A percentile compares a stretch with the other conserved stretches of the same genome.
phyloP scores from a whole-genome alignment of 2,888 invertebrate species.

The Drosophila diplacantha region DNA sequence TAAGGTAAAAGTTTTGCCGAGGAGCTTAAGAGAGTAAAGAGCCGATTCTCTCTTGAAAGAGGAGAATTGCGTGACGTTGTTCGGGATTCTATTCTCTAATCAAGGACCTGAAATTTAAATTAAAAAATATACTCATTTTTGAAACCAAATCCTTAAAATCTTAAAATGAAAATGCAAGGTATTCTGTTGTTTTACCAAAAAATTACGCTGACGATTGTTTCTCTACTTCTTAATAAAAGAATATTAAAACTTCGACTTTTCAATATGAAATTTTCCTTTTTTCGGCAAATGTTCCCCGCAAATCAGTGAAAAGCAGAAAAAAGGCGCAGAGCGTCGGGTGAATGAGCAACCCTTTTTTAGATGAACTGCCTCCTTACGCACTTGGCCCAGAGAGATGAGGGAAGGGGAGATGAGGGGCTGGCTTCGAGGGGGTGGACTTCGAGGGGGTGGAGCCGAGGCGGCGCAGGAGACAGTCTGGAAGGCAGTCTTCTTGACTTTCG shows the following conservation, averaged over 20 bases:
- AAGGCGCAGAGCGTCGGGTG: constrained; percentile 5
- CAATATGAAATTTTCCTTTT: constrained; percentile 15
- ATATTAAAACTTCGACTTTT: not conserved
- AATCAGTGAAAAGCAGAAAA: constrained; percentile 38
- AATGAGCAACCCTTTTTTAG: constrained; percentile 49
- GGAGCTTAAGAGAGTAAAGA: no score
- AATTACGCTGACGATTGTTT: no score
- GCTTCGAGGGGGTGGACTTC: not conserved
- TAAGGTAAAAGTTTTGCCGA: not conserved
- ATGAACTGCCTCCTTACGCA: constrained; percentile 44
- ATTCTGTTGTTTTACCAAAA: no score
- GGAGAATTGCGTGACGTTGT: no score
- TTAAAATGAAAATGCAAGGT: no score
- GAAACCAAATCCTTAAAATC: no score
- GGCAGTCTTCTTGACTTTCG: constrained; percentile 7
- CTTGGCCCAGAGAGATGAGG: constrained; percentile 13
- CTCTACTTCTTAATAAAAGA: not conserved
- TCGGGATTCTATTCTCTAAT: no score
- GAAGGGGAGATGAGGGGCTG: no score
- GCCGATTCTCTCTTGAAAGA: no score
- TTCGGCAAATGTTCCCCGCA: constrained; percentile 37
- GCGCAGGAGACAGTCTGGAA: not conserved
- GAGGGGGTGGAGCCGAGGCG: constrained; percentile 2
- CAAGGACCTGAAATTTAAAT: no score
- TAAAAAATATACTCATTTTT: no score